These are phyloP conservation scores for Apodemus sylvaticus DNA, from an alignment of 2,113 vertebrate genomes.

Conservation along the genomic window DNA sequence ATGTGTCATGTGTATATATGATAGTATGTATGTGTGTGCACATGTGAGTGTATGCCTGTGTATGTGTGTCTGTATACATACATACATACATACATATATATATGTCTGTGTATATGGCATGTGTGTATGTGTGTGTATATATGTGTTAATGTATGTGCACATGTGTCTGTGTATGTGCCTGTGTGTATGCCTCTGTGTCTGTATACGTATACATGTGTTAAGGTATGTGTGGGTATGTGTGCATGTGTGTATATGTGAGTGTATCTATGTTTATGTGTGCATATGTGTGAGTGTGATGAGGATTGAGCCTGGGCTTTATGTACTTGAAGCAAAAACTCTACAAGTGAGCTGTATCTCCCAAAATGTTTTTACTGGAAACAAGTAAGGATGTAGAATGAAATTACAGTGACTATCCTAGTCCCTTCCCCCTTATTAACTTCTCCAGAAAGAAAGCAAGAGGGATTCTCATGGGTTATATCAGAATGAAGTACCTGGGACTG, in stretches of 20 bases:
- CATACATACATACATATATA: too few species aligned
- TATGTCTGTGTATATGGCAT: background rate
- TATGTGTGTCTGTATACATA: background rate
- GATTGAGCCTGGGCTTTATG: background rate
- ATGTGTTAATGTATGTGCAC: too few species aligned
- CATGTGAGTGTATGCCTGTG: background rate
- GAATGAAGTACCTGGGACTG: background rate
- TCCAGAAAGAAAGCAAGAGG: background rate
- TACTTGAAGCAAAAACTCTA: background rate
- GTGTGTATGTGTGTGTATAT: background rate
- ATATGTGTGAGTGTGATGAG: background rate
- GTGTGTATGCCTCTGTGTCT: background rate
- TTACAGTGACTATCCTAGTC: background rate
- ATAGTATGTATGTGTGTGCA: background rate
- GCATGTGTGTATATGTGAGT: background rate
- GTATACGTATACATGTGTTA: background rate
- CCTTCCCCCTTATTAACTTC: background rate
- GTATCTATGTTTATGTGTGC: background rate
- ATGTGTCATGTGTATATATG: background rate
- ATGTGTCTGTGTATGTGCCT: background rate
- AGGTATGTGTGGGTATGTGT: background rate
- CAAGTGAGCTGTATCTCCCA: background rate
- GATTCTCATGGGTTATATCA: background rate
- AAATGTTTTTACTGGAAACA: conserved; percentile 12
- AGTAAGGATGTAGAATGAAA: background rate